A percentile compares a stretch with the other conserved stretches of the same genome.
These are phyloP conservation scores for Tinamus major DNA, from an alignment of 2,797 vertebrate species.

Conservation along the genomic window DNA sequence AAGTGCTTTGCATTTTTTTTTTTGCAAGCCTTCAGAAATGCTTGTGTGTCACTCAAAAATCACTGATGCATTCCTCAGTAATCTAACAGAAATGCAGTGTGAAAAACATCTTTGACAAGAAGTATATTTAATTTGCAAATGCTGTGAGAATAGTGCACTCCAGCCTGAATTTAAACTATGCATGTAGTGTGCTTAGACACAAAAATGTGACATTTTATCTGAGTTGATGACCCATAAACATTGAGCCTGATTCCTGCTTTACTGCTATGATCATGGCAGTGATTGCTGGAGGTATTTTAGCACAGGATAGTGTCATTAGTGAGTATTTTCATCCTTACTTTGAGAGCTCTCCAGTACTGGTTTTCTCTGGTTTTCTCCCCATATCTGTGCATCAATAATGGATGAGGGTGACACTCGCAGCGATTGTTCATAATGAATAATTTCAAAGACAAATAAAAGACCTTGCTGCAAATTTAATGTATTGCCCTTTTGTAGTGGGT, in stretches of 20 bases:
- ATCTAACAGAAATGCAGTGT: background rate
- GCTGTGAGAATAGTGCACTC: background rate
- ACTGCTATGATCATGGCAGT: accelerated
- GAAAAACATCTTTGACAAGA: background rate
- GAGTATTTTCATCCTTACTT: background rate
- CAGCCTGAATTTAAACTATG: background rate
- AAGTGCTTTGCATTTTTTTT: background rate
- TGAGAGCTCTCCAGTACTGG: background rate
- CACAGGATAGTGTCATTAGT: background rate
- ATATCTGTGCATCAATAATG: constrained; percentile 61
- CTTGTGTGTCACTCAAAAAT: background rate
- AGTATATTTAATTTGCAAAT: background rate
- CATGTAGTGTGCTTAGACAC: background rate
- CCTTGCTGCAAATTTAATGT: constrained; percentile 51
- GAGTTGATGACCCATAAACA: background rate
- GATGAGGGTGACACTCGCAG: constrained; percentile 44
- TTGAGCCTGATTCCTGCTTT: background rate
- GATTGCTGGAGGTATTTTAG: background rate
- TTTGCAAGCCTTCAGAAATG: background rate
- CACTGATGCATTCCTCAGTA: background rate
- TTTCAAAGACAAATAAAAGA: constrained; percentile 57
- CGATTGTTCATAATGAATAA: constrained; percentile 68
- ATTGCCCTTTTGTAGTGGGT: constrained; percentile 5
- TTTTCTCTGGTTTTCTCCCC: constrained; percentile 29
- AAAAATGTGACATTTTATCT: background rate